Base-by-base conservation (phyloP, 1,140 invertebrate species). In the Rhyzopertha dominica region DNA sequence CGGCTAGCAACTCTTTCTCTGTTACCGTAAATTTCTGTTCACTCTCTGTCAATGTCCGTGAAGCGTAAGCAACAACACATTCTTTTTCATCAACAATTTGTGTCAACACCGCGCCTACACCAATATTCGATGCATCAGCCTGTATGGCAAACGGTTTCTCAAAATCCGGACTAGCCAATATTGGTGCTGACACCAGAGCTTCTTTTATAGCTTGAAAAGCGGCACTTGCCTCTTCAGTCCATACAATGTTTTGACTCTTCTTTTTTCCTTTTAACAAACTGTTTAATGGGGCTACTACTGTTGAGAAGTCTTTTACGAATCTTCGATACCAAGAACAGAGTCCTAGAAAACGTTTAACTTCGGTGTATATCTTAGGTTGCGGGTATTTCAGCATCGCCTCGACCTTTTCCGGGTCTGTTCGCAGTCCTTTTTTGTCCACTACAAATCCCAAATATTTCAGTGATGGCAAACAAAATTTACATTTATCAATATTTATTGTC, bases 1-100 rank as follows among this genome's bases (percentile, higher is more conserved):
- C 49, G 2, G 66, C 67, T 10, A 71, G 42, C 31, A 53, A 71
- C 59, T 77, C 55, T 59, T 72, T 67, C 48, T 73, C 63, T 3
- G 60, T 59, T 8, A 49, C 54, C 1, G 38, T 34, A 32, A 63
- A 72, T 13, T 66, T 64, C 20, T 28, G 51, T 54, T 74, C 69
- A 7, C 47, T 23, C 5, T 29, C 26, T 12, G 13, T 49, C 4
- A 72, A 36, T n/a, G 47, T 38, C 9, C 60, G 23, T 25, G 63
- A 61, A n/a, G 53, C 51, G 45, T 60, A 67, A 12, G 34, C 34
- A 5, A 36, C 22, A 4, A 20, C 13, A 16, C 12, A 5, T 10
- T 17, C 18, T 5, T 4, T 5, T n/a, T 20, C 8, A 36, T 36
- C 18, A 7, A 5, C 5, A 18, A 4, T 7, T 18, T 16, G 34